Base-by-base conservation (phyloP, 1,140 invertebrate genomes). In the Trissolcus basalis region DNA sequence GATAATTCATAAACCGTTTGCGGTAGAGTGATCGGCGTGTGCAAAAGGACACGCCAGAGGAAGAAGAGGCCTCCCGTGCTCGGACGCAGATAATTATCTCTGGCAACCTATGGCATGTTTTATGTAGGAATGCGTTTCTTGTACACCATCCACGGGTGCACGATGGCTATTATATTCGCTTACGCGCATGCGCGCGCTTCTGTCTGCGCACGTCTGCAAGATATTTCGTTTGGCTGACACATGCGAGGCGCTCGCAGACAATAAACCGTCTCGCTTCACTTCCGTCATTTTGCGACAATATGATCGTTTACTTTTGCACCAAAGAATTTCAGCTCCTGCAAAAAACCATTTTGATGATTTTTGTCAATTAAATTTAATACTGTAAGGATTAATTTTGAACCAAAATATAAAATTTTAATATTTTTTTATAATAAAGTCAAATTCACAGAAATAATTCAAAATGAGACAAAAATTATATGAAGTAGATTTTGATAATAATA, bases 41-140 rank as follows among this genome's bases (percentile, higher is more conserved):
- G 54, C 19, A 59, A 65, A 56, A 73, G 56, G 71, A 68, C 71
- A 51, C 63, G 56, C n/a, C n/a, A 53, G 54, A 61, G 32, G 61
- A 56, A 61, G 71, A 61, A 12, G 64, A 68, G 70, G 56, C 71
- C 63, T 74, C 63, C 71, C 56, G 63, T 50, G 63, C 56, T 67
- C 50, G 51, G 49, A 79, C 78, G 72, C 61, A 84, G 82, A 85
- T 83, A 86, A 85, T 84, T 86, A 86, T n/a, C n/a, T 85, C 82
- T 79, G 70, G 76, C 78, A 77, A 80, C 76, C 81, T 79, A 83
- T 81, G 80, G 80, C 78, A 80, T 83, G 80, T 76, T 82, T 85
- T 85, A 83, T 80, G 80, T 71, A 77, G 82, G 81, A 85, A 84
- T 83, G 82, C 78, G 76, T 82, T 83, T 83, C 82, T 83, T 82